Evolutionary conservation across 1,140 invertebrate genomes (phyloP), one percentile per base, ranked within the genome.

Genomic region (Rhysida immarginata): DNA sequence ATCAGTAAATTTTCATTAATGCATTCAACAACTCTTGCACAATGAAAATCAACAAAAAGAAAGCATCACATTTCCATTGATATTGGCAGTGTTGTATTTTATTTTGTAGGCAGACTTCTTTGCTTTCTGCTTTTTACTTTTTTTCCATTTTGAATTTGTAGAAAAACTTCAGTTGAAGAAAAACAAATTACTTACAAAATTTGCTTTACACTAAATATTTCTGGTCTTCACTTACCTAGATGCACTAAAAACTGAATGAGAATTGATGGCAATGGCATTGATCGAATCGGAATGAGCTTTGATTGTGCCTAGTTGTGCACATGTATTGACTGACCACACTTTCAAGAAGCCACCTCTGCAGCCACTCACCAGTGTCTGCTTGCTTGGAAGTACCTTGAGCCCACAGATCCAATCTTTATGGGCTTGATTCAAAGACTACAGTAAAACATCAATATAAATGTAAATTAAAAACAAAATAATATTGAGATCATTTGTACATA

Each of bases 361-460:
- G 43, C 83, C 84, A 57, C 83, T 87, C 41, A 86, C 71, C 64
- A 88, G 68, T 23, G 80, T 65, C 24, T 75, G 73, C 20, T 65
- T 67, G 8, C 69, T 73, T 44, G 78, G 80, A 58, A 85, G 74
- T 65, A 81, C 78, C 56, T 76, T 75, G 60, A 91, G 69, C 24
- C 85, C 87, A 65, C 83, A 83, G 51, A 93, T 81, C 88, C 87
- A 92, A 68, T 88, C 86, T 69, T 85, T 87, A 69, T 93, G 89
- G 29, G 87, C 87, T 69, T 85, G 84, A 68, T 86, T 90, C 20
- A 89, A 67, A 26, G 84, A 86, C 77, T 88, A 73, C 24, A 77
- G n/a, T n/a, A n/a, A n/a, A n/a, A n/a, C n/a, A n/a, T n/a, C n/a
- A n/a, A n/a, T n/a, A n/a, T n/a, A n/a, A n/a, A n/a, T n/a, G n/a